Base-by-base conservation (phyloP, 2,888 invertebrate species). In the Geophilus truncorum region DNA sequence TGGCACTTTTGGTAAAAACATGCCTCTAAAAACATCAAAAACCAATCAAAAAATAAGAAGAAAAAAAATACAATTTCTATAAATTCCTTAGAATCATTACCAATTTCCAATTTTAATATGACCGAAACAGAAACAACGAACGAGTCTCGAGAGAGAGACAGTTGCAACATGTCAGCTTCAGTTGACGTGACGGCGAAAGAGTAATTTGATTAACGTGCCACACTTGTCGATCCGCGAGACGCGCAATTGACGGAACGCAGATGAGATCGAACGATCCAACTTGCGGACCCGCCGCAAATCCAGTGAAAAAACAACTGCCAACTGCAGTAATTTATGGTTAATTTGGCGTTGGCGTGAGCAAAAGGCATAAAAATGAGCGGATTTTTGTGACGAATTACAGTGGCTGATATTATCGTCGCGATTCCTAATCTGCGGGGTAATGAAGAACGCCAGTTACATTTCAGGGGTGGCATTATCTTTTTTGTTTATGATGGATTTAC, bases 361-460 rank as follows among this genome's bases (percentile, higher is more conserved):
- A 18, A 62, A 23, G 21, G 21, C 57, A 62, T 62, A 62, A 62
- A 62, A 62, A 62, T 18, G 57, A 21, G 57, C 21, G 10, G 57
- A 10, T 21, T 62, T 62, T 62, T 62, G 21, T 62, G 57, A 62
- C 23, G 57, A 62, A 62, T 62, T 23, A 21, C 23, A 62, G 57
- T 62, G 21, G 57, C 57, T 21, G 57, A 62, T 62, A 62, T 62
- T 62, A 62, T 62, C 57, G 23, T 62, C 57, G 23, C 57, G 57
- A 62, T 62, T 62, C 21, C 57, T 62, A 62, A 62, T 62, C 57
- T 62, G 57, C 10, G n/a, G 18, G 57, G 23, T 62, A 62, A 62
- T 62, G 57, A 62, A 62, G 57, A 62, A 21, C 57, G 21, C 57
- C 21, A 62, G 57, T 62, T 62, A 62, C 57, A 62, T 62, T 62